Percentiles rank a stretch among this genome's conserved stretches.
phyloP scores from a whole-genome alignment of 2,797 vertebrate species.

The Avahi laniger region DNA sequence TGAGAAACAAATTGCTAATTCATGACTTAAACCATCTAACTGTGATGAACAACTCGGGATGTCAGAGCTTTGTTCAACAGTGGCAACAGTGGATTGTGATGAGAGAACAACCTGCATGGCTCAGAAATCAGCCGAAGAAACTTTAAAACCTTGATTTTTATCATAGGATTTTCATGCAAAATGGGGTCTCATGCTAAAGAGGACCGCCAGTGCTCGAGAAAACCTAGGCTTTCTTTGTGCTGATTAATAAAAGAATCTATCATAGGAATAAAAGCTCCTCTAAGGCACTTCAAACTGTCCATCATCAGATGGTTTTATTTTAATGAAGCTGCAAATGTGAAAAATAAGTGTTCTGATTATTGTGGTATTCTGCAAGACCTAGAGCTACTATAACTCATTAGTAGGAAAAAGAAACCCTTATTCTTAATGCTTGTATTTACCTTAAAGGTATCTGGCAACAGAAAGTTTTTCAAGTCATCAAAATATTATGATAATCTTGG shows the following conservation, averaged over 20 bases:
- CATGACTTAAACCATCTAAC: slow-evolving; percentile 25
- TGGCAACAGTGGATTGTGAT: not conserved
- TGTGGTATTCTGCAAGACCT: not conserved
- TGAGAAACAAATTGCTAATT: slow-evolving; percentile 73
- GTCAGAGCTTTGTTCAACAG: not conserved
- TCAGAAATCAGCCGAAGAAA: not conserved
- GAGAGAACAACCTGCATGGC: not conserved
- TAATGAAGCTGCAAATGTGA: not conserved
- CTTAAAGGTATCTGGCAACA: not conserved
- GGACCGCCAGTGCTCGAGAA: not conserved
- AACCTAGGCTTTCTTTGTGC: not conserved
- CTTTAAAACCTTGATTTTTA: not conserved
- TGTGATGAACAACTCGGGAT: slow-evolving; percentile 1
- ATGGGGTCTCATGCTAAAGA: not conserved
- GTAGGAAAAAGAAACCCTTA: not conserved
- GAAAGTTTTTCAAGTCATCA: not conserved
- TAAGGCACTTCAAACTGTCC: not conserved
- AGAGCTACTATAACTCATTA: not conserved
- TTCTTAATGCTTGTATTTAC: slow-evolving; percentile 19
- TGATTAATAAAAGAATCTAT: not conserved
- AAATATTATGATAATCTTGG: not conserved
- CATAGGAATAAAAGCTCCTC: not conserved
- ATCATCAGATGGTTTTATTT: not conserved
- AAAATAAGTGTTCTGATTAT: not conserved
- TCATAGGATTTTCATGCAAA: not conserved